Evolutionary conservation across 1,140 invertebrate genomes (phyloP).

Genomic region (Mizuhopecten yessoensis): DNA sequence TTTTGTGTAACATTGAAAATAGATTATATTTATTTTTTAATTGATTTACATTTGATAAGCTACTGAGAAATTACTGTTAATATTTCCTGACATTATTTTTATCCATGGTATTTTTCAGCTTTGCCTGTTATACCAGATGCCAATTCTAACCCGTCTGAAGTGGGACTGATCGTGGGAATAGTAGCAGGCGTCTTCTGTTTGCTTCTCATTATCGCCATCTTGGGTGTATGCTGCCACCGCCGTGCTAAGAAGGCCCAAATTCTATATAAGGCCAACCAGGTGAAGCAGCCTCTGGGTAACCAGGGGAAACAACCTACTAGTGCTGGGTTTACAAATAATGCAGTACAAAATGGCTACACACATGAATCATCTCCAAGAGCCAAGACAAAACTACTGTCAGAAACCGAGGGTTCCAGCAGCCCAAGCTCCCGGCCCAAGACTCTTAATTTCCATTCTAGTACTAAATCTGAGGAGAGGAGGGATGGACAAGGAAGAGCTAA

Average conservation of each 20-base stretch:
- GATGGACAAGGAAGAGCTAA: not conserved
- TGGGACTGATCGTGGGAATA: conserved; percentile 66
- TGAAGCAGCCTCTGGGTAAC: conserved; percentile 16
- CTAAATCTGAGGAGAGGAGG: not conserved
- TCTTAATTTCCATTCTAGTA: not conserved
- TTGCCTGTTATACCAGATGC: not conserved
- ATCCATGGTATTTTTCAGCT: not conserved
- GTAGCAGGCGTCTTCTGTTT: conserved; percentile 65
- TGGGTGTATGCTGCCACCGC: conserved; percentile 65
- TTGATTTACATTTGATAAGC: no score
- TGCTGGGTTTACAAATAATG: conserved; percentile 43
- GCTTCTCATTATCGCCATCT: conserved; percentile 64
- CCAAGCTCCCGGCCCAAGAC: not conserved
- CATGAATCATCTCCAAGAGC: conserved; percentile 56
- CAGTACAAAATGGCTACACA: conserved; percentile 23
- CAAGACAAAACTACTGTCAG: conserved; percentile 55
- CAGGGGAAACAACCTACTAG: not conserved
- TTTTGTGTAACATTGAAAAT: no score
- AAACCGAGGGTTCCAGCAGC: conserved; percentile 2
- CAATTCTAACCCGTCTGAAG: conserved; percentile 51
- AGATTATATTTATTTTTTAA: no score
- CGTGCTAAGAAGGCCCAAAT: conserved; percentile 51
- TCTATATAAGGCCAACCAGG: conserved; percentile 42
- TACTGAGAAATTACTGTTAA: no score
- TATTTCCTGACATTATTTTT: no score